A percentile compares a stretch with the other conserved stretches of the same genome.
Conservation (phyloP, 2,797 vertebrate species). For the Falco cherrug region DNA sequence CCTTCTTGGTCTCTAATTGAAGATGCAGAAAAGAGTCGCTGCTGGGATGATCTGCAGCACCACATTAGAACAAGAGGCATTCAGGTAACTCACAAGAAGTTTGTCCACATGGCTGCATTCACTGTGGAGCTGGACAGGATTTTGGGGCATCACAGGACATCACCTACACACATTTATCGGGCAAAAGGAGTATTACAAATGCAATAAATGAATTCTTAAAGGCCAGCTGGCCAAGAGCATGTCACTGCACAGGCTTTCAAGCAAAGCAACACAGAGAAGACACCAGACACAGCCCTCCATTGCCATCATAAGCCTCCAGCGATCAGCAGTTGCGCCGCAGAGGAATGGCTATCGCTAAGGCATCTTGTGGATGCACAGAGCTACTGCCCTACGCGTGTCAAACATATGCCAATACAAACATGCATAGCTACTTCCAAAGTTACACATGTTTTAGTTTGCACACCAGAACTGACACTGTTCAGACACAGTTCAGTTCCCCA, state of each 20-base stretch:
- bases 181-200: not conserved
- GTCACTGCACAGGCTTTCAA: not conserved
- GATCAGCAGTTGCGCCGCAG: not conserved
- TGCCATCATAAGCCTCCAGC: not conserved
- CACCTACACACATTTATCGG: not conserved
- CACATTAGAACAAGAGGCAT: not conserved
- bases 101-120: not conserved
- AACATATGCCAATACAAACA: not conserved
- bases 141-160: accelerated
- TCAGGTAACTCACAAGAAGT: not conserved
- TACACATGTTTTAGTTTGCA: not conserved
- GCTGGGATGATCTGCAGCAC: not conserved
- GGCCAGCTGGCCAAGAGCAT: not conserved
- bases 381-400: not conserved
- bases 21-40: not conserved
- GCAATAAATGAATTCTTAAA: not conserved
- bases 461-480: not conserved
- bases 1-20: not conserved
- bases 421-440: not conserved
- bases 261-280: not conserved
- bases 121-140: not conserved
- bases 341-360: not conserved
- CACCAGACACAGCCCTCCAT: not conserved
- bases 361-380: not conserved
- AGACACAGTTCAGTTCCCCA: not conserved